phyloP scores from a whole-genome alignment of 2,113 vertebrate genomes.

The Acrocephalus kingi region DNA sequence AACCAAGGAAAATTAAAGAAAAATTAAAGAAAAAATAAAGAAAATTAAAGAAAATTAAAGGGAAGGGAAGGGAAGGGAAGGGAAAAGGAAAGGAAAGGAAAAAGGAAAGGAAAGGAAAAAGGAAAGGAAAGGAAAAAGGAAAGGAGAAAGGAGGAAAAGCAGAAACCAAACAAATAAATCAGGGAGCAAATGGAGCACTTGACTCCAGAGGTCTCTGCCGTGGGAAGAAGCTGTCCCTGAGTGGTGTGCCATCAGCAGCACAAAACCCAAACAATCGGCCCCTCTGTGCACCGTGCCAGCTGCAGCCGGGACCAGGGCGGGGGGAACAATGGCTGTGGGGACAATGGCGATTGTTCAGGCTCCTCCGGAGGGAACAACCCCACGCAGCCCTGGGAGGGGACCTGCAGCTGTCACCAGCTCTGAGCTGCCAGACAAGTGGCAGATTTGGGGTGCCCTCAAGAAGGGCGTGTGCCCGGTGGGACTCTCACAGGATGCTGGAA shows the following conservation, averaged over 20 bases:
- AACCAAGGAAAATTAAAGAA: not conserved
- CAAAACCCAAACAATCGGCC: not conserved
- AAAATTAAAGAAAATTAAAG: not conserved
- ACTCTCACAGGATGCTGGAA: not conserved
- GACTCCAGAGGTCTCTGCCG: not conserved
- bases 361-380: not conserved
- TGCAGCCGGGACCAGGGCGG: not conserved
- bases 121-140: too few species aligned
- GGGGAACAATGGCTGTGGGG: not conserved
- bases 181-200: not conserved
- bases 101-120: too few species aligned
- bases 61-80: too few species aligned
- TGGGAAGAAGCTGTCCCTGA: conserved; percentile 27
- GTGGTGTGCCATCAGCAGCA: not conserved
- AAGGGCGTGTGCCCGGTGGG: rapidly evolving
- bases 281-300: not conserved
- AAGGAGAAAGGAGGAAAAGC: not conserved
- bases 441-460: not conserved
- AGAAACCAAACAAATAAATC: not conserved
- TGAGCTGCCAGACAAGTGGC: not conserved
- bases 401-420: not conserved
- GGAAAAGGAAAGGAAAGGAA: too few species aligned
- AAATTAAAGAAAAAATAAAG: too few species aligned
- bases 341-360: conserved; percentile 25
- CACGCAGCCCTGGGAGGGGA: not conserved